Evolutionary conservation across 2,113 vertebrate species (phyloP).

Genomic region (Sarotherodon lohbergeri): DNA sequence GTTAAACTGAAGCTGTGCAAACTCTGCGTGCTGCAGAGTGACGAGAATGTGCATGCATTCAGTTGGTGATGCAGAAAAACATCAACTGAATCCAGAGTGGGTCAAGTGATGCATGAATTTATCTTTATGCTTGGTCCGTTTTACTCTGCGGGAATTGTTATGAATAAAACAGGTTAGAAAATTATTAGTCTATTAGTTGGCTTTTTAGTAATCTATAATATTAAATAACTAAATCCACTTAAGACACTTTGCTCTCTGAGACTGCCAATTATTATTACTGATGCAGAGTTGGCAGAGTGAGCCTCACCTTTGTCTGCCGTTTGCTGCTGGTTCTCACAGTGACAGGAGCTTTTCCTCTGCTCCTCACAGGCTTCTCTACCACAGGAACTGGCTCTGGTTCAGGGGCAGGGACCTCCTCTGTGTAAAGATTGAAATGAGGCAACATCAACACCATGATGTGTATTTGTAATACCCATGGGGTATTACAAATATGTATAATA

Average conservation of each 20-base stretch:
- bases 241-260: neutral
- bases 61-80: neutral
- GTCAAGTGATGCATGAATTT: neutral
- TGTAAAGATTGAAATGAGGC: neutral
- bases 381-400: conserved; percentile 78
- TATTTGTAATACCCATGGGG: neutral
- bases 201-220: neutral
- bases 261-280: neutral
- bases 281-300: neutral
- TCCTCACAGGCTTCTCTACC: conserved; percentile 83
- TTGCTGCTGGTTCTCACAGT: conserved; percentile 81
- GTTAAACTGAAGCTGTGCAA: neutral
- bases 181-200: neutral
- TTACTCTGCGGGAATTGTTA: neutral
- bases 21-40: neutral
- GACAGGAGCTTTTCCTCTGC: conserved; percentile 79
- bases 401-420: conserved; percentile 52
- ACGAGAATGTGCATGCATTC: neutral
- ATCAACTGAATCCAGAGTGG: neutral
- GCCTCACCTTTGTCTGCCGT: conserved; percentile 82
- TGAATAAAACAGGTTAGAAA: neutral
- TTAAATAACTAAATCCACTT: neutral
- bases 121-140: neutral
- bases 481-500: neutral
- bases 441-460: neutral